phyloP scores from a whole-genome alignment of 2,888 invertebrate genomes.

The Philhelius pedissequus region DNA sequence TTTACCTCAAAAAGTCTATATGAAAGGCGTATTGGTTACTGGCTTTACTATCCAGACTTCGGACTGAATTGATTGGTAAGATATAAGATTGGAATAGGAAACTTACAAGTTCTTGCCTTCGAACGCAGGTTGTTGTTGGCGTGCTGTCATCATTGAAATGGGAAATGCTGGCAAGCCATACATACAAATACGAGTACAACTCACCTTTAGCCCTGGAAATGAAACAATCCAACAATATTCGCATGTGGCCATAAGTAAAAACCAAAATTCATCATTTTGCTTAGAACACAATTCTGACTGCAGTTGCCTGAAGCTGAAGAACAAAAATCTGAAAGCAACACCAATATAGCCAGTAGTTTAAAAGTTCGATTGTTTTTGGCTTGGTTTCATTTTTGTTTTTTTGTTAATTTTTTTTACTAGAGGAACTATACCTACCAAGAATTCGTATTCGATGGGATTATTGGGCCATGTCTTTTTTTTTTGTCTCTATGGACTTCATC shows the following conservation, averaged over 20 bases:
- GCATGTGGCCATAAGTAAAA: not conserved
- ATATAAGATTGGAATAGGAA: not conserved
- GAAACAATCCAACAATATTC: no score
- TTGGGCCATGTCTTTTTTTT: not conserved
- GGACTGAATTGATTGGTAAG: not conserved
- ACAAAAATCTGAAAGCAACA: no score
- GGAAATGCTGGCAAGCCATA: not conserved
- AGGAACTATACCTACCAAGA: not conserved
- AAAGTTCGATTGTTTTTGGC: not conserved
- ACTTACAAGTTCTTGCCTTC: not conserved
- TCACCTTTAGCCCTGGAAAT: not conserved
- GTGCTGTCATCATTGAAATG: not conserved
- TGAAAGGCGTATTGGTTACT: no score
- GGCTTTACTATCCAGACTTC: no score
- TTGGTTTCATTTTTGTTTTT: not conserved
- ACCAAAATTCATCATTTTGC: not conserved
- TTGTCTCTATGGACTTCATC: not conserved
- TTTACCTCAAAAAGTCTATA: no score
- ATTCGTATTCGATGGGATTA: not conserved
- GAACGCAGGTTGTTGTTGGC: not conserved
- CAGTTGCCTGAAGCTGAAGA: no score
- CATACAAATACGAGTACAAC: no score
- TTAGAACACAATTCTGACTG: not conserved
- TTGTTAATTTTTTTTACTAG: not conserved
- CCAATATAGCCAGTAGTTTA: not conserved